Base-by-base conservation (phyloP, 1,140 invertebrate species). In the Ceratina australensis region DNA sequence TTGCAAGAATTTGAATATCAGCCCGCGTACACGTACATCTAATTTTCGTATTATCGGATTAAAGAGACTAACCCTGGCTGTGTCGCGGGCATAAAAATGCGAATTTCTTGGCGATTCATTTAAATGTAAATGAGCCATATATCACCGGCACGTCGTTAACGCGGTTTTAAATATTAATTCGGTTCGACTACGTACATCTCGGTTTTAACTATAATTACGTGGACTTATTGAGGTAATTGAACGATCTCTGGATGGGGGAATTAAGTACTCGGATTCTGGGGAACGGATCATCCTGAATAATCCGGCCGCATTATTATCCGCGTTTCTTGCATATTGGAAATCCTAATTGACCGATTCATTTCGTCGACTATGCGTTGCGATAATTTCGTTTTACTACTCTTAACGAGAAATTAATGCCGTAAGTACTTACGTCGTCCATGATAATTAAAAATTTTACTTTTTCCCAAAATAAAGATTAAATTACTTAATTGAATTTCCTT, bases 111-210 rank as follows among this genome's bases (percentile, higher is more conserved):
- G 10, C 65, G 13, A 52, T 67, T 67, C 22, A 67, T 67, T 67
- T 67, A 67, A 67, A 67, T 67, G 65, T 47, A 52, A 67, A 67
- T 67, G 49, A 67, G 49, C 16, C 12, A n/a, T 67, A 67, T 26
- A 52, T 67, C 65, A 66, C 47, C 49, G 64, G 47, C 24, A 42
- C 33, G 33, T 42, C 33, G 33, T 5, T 16, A 15, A 18, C 20
- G 8, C 10, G 47, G 22, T 66, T 66, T n/a, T 66, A 66, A 66
- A 66, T 66, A 66, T 66, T 22, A 66, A 66, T 66, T 66, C 64
- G 47, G n/a, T 12, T 7, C 33, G 33, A 42, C 33, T 42, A 42
- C 22, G 5, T 16, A 15, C 18, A 8, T 66, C 49, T 49, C 49
- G 64, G 47, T 16, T 50, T 24, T 12, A 18, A 49, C 16, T 67